Percentiles rank a stretch among this genome's conserved stretches.
Conservation (phyloP, 2,113 vertebrate genomes). For the Numida meleagris region DNA sequence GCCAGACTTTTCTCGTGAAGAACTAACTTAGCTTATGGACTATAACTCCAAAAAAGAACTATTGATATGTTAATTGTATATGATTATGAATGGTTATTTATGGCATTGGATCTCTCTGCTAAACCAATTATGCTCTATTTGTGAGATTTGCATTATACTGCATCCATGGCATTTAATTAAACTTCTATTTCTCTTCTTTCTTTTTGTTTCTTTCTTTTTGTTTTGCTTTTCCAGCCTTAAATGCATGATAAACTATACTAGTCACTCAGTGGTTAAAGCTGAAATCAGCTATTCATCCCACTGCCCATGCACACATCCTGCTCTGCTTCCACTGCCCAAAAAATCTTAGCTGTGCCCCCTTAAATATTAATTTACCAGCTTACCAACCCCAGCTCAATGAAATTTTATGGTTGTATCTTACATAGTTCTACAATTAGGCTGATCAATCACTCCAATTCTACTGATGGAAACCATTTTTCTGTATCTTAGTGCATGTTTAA, state of each 20-base stretch:
- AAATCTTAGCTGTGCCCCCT: neutral
- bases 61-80: conserved; percentile 78
- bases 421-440: neutral
- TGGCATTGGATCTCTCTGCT: conserved; percentile 73
- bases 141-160: conserved; percentile 73
- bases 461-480: neutral
- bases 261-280: conserved; percentile 43
- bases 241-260: conserved; percentile 17
- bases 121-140: conserved; percentile 77
- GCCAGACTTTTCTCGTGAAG: conserved; percentile 69
- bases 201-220: conserved; percentile 32
- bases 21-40: conserved; percentile 73
- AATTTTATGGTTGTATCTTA: neutral
- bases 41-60: conserved; percentile 74
- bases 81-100: conserved; percentile 77
- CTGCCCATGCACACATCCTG: neutral
- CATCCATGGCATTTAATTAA: conserved; percentile 65
- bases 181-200: conserved; percentile 62
- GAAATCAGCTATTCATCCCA: conserved; percentile 22
- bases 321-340: neutral
- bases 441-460: neutral
- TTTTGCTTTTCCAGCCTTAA: conserved; percentile 32
- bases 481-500: conserved; percentile 21
- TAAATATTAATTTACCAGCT: neutral
- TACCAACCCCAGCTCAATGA: neutral